Evolutionary conservation across 2,797 vertebrate genomes (phyloP).

Genomic region (Danio choprae): DNA sequence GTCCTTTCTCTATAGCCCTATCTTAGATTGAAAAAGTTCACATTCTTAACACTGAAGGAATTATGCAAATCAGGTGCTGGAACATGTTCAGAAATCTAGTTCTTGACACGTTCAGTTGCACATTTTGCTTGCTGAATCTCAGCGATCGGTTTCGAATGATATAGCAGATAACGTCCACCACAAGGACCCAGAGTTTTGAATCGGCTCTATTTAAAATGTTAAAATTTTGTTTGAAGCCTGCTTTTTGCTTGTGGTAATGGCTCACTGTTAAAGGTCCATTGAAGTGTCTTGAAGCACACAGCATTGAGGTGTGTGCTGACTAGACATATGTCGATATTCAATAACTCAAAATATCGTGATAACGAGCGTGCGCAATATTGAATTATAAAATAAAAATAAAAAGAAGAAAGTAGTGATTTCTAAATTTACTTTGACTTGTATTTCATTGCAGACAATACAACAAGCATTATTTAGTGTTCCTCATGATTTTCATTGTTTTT

Average conservation of each 20-base stretch:
- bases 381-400: no score
- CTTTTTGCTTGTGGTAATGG: no score
- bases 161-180: background rate
- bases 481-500: no score
- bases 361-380: no score
- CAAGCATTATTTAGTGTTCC: no score
- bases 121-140: background rate
- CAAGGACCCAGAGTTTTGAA: background rate
- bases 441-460: no score
- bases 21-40: conserved; percentile 3
- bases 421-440: no score
- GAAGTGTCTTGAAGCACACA: no score
- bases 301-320: no score
- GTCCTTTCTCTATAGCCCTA: conserved; percentile 39
- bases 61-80: background rate
- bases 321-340: no score
- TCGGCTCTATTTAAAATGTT: background rate
- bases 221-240: background rate
- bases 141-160: background rate
- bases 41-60: background rate
- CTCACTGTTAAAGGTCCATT: background rate
- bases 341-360: no score
- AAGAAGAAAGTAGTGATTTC: no score
- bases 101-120: background rate
- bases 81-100: background rate